Base-by-base conservation (phyloP, 2,888 invertebrate species). In the Nomada hirtipes region DNA sequence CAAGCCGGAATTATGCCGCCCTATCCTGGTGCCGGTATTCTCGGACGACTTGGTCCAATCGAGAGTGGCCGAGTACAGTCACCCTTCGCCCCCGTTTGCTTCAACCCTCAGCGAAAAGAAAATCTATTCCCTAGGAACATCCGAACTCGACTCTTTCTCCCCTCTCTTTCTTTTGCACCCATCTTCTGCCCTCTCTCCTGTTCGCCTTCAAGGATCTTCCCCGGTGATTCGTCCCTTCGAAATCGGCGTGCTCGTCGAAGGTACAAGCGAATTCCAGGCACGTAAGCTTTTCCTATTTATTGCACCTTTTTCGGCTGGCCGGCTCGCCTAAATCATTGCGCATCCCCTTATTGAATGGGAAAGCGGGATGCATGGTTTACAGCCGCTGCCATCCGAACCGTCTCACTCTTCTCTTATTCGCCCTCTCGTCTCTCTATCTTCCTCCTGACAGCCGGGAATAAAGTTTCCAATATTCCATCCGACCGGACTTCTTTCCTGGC, bases 311-410 rank as follows among this genome's bases (percentile, higher is more conserved):
- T 90, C 90, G 89, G 88, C 80, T 89, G 88, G 89, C 83, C 89
- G 86, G 78, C 76, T 88, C 87, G 87, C 88, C 87, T 91, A 91
- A 91, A 92, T 92, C 92, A 92, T 91, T 90, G 90, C 90, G 86
- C 87, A 88, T 89, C 88, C 88, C 84, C 87, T 91, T 91, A 91
- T 91, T 91, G 90, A 91, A 91, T 89, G 84, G 86, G 86, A 87
- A 85, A 86, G 85, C 87, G 85, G 82, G 87, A 89, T 86, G 88
- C 89, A 89, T 88, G 89, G 87, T 90, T 90, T 88, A 90, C 88
- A 88, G 86, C 86, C 88, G 83, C 78, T 79, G 83, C 88, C 84
- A 84, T 80, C 78, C 81, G 85, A 67, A 57, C 67, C 79, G 61
- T 15, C 70, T 71, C 76, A 57, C 65, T 76, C 69, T 60, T 73